Base-by-base conservation (phyloP, 1,140 invertebrate species). In the Danaus melanippus region DNA sequence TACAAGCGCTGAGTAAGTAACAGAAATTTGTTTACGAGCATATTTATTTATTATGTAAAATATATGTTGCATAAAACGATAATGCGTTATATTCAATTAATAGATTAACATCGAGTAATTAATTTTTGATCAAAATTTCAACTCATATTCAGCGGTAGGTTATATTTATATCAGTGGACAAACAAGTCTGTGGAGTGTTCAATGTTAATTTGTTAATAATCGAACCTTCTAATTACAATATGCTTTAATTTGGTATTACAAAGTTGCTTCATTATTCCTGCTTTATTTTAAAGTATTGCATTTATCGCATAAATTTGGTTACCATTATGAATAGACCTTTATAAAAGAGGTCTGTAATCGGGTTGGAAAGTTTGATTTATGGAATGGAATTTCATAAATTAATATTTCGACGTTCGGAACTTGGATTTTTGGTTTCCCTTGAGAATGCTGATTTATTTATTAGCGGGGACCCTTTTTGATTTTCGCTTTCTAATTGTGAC, bases 301-400 rank as follows among this genome's bases (percentile, higher is more conserved):
- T 32, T 32, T 32, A 32, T 32, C 2, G 21, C 21, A 32, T 32
- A 32, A 32, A 32, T 32, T 32, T 32, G 21, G 21, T 32, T 32
- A 32, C 21, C 17, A 15, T 42, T 59, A 32, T 59, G 46, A 9
- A 21, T 17, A 10, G 42, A 39, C 51, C 57, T 42, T 59, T 54
- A 59, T 12, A 9, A 12, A 15, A 47, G 41, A 53, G 57, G 57
- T 32, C 46, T 42, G 46, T 49, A 59, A 50, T 59, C 58, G 58
- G 42, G 58, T 56, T 45, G 53, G 56, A 66, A 64, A 70, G 44
- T 71, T 74, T 74, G 71, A 77, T 77, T 77, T 77, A 77, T 74
- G 66, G 53, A 60, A 66, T 50, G 63, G 56, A 64, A 70, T 71
- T 64, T 67, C 60, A 58, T 51, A 71, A 74, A 74, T 74, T 71